Evolutionary conservation across 1,140 invertebrate genomes (phyloP), one percentile per base, ranked within the genome.

Genomic region (Ditylenchus dipsaci): DNA sequence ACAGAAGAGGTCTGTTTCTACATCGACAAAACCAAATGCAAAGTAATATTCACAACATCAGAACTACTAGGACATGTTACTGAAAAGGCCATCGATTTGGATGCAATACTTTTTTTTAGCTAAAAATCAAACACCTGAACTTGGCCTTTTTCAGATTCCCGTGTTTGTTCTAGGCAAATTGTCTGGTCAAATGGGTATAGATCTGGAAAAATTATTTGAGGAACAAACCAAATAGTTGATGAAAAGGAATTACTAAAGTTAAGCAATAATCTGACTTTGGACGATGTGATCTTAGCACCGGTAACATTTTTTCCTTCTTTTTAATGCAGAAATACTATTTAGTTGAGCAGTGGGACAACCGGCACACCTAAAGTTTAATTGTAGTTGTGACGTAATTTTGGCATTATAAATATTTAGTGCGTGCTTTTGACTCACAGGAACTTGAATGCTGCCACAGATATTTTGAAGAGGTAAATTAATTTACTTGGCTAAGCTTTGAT

Each of bases 321-420:
- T 38, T 11, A 5, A 38, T 5, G 11, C 3, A 38, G 33, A 38
- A 38, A 38, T 5, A 38, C 11, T 38, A 38, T 38, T 38, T 38
- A 38, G 33, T 70, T 78, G 21, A 68, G 63, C 8, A 74, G 74
- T 58, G 76, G 76, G 42, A 78, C 76, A 0, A 69, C 72, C 7
- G 76, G 77, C 17, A 27, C 59, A 7, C 76, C 76, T 23, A 78
- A 78, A 67, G 33, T 38, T 38, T 38, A 5, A 38, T 38, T 38
- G 3, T 5, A 3, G 3, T 38, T 38, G 33, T 38, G 3, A 11
- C 33, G 3, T 38, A 38, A 5, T 38, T 38, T 38, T 38, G 33
- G 11, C 33, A 5, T 38, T 38, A 3, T 38, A 38, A 38, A 38
- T 3, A 5, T 38, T 38, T 38, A 38, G 33, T 73, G 73, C 29